phyloP scores from a whole-genome alignment of 2,797 vertebrate genomes.

The Petrocephalus sullivani region DNA sequence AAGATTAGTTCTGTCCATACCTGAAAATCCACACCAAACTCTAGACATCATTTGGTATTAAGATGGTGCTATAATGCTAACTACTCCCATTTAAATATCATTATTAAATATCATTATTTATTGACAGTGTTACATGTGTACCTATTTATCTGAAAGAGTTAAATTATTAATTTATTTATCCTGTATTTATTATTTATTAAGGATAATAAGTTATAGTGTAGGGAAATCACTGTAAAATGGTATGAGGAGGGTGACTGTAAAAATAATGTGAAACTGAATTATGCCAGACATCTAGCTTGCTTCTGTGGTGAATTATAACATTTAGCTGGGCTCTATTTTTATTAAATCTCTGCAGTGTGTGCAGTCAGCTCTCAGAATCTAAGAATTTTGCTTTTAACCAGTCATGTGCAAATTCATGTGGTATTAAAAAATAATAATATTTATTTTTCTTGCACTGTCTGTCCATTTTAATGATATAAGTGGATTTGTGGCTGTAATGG shows the following conservation, averaged over 20 bases:
- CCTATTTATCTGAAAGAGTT: neutral
- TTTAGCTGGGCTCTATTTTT: neutral
- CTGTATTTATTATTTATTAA: conserved; percentile 11
- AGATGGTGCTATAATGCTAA: neutral
- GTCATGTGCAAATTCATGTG: neutral
- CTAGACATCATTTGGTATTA: neutral
- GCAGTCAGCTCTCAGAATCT: neutral
- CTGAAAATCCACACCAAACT: neutral
- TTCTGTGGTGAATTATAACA: neutral
- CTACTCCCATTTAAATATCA: neutral
- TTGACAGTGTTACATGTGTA: neutral
- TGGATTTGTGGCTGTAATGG: neutral
- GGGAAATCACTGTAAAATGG: neutral
- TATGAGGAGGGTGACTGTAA: neutral
- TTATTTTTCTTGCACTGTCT: neutral
- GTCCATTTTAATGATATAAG: neutral
- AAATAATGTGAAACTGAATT: neutral
- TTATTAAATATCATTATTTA: neutral
- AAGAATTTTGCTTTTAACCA: neutral
- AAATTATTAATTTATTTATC: conserved; percentile 12
- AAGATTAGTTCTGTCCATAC: neutral
- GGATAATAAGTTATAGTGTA: neutral
- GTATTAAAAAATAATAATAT: neutral
- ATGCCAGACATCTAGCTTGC: neutral
- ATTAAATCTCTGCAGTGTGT: neutral